Conservation (phyloP, 2,888 invertebrate species). For the Cheilosia vernalis region DNA sequence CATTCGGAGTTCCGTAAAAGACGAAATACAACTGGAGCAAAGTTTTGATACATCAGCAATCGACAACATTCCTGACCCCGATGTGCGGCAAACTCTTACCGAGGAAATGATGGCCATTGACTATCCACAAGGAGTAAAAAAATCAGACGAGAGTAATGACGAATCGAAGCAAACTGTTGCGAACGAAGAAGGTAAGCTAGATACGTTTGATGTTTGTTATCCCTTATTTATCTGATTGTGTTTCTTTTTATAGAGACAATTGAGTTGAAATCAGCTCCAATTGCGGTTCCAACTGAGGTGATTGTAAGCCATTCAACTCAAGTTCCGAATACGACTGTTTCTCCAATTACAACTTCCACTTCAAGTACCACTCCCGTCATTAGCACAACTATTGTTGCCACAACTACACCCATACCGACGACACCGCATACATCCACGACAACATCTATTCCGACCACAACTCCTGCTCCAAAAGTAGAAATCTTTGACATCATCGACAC, state of each 20-base stretch:
- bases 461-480: not conserved
- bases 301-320: not conserved
- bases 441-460: not conserved
- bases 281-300: not conserved
- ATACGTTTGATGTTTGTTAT: not conserved
- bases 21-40: slow-evolving; percentile 77
- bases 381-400: not conserved
- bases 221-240: not conserved
- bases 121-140: slow-evolving; percentile 42
- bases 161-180: not conserved
- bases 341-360: not conserved
- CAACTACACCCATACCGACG: not conserved
- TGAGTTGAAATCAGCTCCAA: too few relatives aligned
- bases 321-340: not conserved
- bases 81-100: slow-evolving; percentile 66
- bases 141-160: not conserved
- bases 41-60: slow-evolving; percentile 58
- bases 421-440: not conserved
- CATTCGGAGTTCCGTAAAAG: slow-evolving; percentile 79
- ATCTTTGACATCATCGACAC: too few relatives aligned
- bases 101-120: slow-evolving; percentile 61
- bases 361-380: not conserved
- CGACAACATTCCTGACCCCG: slow-evolving; percentile 71
- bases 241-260: slow-evolving; percentile 7
- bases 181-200: slow-evolving; percentile 5